phyloP scores from a whole-genome alignment of 1,140 invertebrate genomes.

The Galleria mellonella region DNA sequence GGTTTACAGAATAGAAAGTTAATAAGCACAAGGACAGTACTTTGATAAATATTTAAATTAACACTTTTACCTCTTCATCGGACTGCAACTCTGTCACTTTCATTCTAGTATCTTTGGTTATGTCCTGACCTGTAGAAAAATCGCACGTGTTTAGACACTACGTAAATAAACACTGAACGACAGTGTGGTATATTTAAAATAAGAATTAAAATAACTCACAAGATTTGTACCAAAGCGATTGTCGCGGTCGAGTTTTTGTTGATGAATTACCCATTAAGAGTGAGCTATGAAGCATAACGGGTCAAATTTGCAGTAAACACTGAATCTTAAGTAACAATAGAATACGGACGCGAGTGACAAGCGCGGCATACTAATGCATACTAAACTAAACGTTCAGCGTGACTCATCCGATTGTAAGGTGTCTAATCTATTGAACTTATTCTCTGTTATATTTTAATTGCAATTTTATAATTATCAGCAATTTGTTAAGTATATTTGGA shows the following conservation, averaged over 20 bases:
- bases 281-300: constrained; percentile 43
- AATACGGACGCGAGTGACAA: constrained; percentile 26
- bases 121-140: constrained; percentile 75
- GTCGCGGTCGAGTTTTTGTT: constrained; percentile 36
- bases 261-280: constrained; percentile 53
- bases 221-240: constrained; percentile 36
- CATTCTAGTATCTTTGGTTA: constrained; percentile 71
- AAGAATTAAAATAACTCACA: constrained; percentile 41
- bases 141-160: constrained; percentile 31
- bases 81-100: constrained; percentile 69
- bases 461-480: background rate
- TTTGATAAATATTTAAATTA: background rate
- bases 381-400: constrained; percentile 38
- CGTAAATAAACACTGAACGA: constrained; percentile 42
- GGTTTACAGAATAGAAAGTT: too few relatives aligned
- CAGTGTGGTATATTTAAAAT: constrained; percentile 18
- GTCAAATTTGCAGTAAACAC: constrained; percentile 17
- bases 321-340: constrained; percentile 20
- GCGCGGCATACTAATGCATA: constrained; percentile 45
- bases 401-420: constrained; percentile 51
- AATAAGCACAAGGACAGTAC: too few relatives aligned
- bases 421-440: constrained; percentile 51
- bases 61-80: constrained; percentile 58
- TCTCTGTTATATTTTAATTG: constrained; percentile 6
- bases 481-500: too few relatives aligned